Evolutionary conservation across 2,888 invertebrate species (phyloP).

Genomic region (Andrena marginata): DNA sequence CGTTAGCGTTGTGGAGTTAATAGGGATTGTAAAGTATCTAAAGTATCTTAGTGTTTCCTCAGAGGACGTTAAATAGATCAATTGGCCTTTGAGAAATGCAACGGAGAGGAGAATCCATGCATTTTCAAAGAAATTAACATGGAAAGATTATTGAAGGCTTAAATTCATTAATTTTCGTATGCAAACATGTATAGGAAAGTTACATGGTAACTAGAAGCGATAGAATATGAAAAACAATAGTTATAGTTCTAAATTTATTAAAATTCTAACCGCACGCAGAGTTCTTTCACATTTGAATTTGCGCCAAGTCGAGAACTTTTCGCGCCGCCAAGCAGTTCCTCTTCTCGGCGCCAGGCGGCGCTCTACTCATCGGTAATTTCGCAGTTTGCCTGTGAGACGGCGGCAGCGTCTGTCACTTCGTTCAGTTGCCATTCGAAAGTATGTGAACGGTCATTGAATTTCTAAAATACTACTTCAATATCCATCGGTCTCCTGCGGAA

Average conservation of each 20-base stretch:
- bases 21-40: background rate
- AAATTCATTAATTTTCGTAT: background rate
- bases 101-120: background rate
- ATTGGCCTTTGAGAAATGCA: too few species aligned
- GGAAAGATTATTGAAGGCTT: background rate
- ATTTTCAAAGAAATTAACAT: background rate
- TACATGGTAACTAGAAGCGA: background rate
- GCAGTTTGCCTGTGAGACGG: conserved; percentile 13
- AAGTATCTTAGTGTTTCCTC: too few species aligned
- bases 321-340: background rate
- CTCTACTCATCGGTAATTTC: background rate
- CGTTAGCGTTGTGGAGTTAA: conserved; percentile 21
- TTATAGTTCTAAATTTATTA: background rate
- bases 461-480: background rate
- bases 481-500: background rate
- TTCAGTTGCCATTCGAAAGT: background rate
- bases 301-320: background rate
- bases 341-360: conserved; percentile 14
- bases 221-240: background rate
- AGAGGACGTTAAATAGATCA: too few species aligned
- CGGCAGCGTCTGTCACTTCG: conserved; percentile 22
- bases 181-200: background rate
- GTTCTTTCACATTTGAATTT: background rate
- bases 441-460: background rate
- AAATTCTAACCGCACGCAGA: background rate